These are phyloP conservation scores for Temnothorax unifasciatus DNA, from an alignment of 2,888 invertebrate genomes.

Conservation along the genomic window DNA sequence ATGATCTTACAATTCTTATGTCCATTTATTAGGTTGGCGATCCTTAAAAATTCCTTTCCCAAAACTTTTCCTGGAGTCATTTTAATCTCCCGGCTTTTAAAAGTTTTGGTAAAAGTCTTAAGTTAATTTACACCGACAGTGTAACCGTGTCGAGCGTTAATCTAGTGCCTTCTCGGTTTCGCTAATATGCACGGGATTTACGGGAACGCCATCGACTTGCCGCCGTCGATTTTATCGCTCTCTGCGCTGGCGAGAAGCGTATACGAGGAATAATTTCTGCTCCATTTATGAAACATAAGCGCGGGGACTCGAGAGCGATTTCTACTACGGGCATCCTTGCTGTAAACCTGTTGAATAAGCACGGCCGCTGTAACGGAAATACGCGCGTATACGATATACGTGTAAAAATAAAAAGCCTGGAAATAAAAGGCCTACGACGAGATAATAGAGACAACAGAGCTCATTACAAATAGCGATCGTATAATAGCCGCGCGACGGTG, in stretches of 20 bases:
- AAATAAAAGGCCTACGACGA: conserved; percentile 30
- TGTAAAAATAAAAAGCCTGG: conserved; percentile 48
- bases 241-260: neutral
- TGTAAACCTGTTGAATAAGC: conserved; percentile 55
- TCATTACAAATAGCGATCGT: conserved; percentile 4
- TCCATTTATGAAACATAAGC: conserved; percentile 59
- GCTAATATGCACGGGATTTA: conserved; percentile 23
- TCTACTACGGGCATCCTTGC: conserved; percentile 45
- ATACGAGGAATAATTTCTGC: conserved; percentile 54
- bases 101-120: neutral
- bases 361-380: conserved; percentile 43
- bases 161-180: neutral
- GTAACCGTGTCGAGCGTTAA: neutral
- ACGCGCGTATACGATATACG: conserved; percentile 23
- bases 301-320: conserved; percentile 52
- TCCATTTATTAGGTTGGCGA: neutral
- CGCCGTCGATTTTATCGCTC: conserved; percentile 33
- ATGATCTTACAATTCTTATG: neutral
- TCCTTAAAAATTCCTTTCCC: neutral
- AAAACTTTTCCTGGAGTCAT: neutral
- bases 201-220: conserved; percentile 23
- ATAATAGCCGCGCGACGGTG: neutral
- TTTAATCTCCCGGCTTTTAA: neutral
- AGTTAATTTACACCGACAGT: neutral
- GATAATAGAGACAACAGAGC: conserved; percentile 20